A percentile compares a stretch with the other conserved stretches of the same genome.
Conservation (phyloP, 92 coral and sea anemone genomes). For the Pocillopora meandrina region DNA sequence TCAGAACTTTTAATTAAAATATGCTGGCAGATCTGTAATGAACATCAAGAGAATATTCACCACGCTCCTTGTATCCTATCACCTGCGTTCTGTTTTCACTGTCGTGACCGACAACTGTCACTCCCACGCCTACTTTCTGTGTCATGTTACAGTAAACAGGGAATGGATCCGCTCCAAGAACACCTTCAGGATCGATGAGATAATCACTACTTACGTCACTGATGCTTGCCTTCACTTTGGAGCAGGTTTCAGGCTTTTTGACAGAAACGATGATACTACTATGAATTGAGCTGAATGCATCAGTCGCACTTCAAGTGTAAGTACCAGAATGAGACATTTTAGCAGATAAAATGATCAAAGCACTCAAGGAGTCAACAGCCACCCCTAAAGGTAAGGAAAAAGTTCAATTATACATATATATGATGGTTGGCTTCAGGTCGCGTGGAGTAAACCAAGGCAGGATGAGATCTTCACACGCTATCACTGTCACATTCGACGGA, state of each 20-base stretch:
- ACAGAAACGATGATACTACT: background rate
- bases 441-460: slow-evolving; percentile 8
- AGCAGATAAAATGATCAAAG: background rate
- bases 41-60: background rate
- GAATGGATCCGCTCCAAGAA: slow-evolving; percentile 1
- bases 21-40: background rate
- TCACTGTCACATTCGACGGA: background rate
- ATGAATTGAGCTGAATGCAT: background rate
- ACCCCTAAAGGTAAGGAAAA: slow-evolving; percentile 7
- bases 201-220: slow-evolving; percentile 1
- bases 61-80: background rate
- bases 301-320: background rate
- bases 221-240: background rate
- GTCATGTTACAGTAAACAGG: slow-evolving; percentile 36
- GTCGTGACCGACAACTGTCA: slow-evolving; percentile 35
- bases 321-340: background rate
- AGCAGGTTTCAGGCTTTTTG: slow-evolving; percentile 8
- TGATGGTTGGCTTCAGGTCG: background rate
- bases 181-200: slow-evolving; percentile 17
- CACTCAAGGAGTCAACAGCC: background rate
- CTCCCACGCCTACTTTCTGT: slow-evolving; percentile 21
- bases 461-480: background rate
- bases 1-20: background rate
- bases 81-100: slow-evolving; percentile 17
- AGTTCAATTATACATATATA: background rate